A percentile compares a stretch with the other conserved stretches of the same genome.
phyloP scores from a whole-genome alignment of 2,888 invertebrate genomes.

The Mongoloraphidia duomilia region DNA sequence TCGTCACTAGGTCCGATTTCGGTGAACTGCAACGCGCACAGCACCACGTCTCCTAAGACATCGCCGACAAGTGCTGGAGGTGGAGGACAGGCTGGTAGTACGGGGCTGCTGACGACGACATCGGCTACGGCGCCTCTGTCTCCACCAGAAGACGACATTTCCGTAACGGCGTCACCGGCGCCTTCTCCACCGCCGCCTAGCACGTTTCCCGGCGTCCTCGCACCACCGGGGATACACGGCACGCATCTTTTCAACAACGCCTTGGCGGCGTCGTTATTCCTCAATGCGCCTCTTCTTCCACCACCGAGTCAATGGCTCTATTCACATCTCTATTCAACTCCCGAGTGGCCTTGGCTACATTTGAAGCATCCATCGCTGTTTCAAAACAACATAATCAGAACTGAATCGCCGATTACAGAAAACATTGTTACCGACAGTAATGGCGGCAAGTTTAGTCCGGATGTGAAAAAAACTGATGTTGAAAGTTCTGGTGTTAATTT shows the following conservation, averaged over 20 bases:
- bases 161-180: conserved; percentile 47
- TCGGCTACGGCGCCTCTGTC: conserved; percentile 36
- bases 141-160: conserved; percentile 45
- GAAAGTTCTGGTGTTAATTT: conserved; percentile 23
- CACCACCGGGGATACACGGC: conserved; percentile 25
- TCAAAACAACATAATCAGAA: conserved; percentile 19
- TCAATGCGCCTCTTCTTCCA: conserved; percentile 61
- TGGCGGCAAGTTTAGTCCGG: conserved; percentile 7
- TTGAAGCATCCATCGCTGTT: conserved; percentile 24
- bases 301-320: conserved; percentile 68
- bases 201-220: conserved; percentile 23
- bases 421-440: conserved; percentile 11
- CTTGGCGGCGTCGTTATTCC: conserved; percentile 54
- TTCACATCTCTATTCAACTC: conserved; percentile 56
- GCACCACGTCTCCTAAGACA: conserved; percentile 54
- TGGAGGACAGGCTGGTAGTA: conserved; percentile 10
- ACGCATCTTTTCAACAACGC: conserved; percentile 38
- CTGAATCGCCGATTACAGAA: conserved; percentile 16
- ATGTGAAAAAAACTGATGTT: conserved; percentile 7
- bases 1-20: conserved; percentile 30
- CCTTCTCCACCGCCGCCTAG: conserved; percentile 35
- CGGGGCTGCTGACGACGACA: conserved; percentile 31
- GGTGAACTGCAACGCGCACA: conserved; percentile 42
- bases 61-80: conserved; percentile 33
- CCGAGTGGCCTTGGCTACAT: conserved; percentile 54